Percentiles rank a stretch among this genome's conserved stretches.
Conservation (phyloP, 2,113 vertebrate genomes). For the Smithornis capensis region DNA sequence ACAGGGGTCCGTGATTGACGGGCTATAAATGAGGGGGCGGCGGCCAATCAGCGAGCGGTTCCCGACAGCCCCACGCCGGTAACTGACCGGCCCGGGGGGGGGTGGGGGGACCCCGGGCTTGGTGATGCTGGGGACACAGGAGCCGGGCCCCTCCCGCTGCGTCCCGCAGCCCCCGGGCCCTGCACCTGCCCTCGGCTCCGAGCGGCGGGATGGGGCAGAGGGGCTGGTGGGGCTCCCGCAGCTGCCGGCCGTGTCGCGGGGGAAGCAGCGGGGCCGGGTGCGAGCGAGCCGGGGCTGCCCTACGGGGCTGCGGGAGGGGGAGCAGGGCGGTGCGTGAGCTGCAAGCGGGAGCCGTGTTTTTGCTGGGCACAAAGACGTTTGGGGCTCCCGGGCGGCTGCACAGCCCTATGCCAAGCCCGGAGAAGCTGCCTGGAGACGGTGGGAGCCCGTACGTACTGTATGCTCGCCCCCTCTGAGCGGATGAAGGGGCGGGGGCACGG, state of each 20-base stretch:
- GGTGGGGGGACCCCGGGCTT: not conserved
- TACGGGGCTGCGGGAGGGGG: not conserved
- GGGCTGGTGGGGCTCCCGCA: not conserved
- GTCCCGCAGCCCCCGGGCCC: not conserved
- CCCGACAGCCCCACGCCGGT: slow-evolving; percentile 32
- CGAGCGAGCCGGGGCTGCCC: not conserved
- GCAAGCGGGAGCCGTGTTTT: not conserved
- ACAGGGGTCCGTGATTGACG: slow-evolving; percentile 80
- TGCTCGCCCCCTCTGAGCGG: not conserved
- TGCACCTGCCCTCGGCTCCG: not conserved
- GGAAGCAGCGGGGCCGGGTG: not conserved
- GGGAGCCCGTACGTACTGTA: not conserved
- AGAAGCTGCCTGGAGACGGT: not conserved
- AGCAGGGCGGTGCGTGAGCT: not conserved
- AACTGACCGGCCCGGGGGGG: not conserved
- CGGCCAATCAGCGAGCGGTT: slow-evolving; percentile 85
- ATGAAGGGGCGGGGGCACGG: not conserved
- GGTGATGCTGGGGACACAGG: not conserved
- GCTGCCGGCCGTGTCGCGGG: not conserved
- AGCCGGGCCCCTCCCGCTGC: not conserved
- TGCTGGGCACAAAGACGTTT: not conserved
- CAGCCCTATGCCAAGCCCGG: not conserved
- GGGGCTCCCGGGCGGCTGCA: not conserved
- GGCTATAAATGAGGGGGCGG: slow-evolving; percentile 77
- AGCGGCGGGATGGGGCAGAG: not conserved